phyloP scores from a whole-genome alignment of 2,888 invertebrate species.

The Drosophila conformis region DNA sequence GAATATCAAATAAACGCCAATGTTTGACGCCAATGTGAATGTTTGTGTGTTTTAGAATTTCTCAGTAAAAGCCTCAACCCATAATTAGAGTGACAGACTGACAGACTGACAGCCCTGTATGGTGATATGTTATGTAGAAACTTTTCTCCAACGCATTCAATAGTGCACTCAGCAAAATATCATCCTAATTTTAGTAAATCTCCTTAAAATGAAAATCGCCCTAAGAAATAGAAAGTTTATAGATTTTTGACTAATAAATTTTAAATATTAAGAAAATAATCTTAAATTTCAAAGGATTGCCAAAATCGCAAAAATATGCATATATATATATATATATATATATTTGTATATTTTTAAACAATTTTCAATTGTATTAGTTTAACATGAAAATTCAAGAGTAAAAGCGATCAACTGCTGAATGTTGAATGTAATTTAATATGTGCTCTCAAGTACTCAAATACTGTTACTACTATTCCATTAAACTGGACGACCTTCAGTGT shows the following conservation, averaged over 20 bases:
- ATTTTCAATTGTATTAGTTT: too few species aligned
- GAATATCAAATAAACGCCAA: not conserved
- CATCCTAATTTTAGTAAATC: not conserved
- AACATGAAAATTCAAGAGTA: not conserved
- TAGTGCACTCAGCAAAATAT: not conserved
- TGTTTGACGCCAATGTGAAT: conserved; percentile 1
- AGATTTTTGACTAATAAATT: not conserved
- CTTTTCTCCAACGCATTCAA: not conserved
- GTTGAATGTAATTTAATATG: conserved; percentile 14
- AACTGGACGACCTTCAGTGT: conserved; percentile 23
- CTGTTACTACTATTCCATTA: conserved; percentile 4
- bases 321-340: too few species aligned
- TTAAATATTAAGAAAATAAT: not conserved
- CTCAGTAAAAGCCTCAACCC: conserved; percentile 3
- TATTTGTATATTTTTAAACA: too few species aligned
- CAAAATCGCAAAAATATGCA: not conserved
- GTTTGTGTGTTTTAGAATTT: not conserved
- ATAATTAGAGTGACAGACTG: not conserved
- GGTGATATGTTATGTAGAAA: not conserved
- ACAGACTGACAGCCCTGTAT: not conserved
- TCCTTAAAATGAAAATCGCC: not conserved
- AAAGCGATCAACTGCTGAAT: not conserved
- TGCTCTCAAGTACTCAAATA: conserved; percentile 21
- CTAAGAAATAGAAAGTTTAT: not conserved
- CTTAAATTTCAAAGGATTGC: not conserved